Evolutionary conservation across 2,113 vertebrate genomes (phyloP).

Genomic region (Ciconia maguari): DNA sequence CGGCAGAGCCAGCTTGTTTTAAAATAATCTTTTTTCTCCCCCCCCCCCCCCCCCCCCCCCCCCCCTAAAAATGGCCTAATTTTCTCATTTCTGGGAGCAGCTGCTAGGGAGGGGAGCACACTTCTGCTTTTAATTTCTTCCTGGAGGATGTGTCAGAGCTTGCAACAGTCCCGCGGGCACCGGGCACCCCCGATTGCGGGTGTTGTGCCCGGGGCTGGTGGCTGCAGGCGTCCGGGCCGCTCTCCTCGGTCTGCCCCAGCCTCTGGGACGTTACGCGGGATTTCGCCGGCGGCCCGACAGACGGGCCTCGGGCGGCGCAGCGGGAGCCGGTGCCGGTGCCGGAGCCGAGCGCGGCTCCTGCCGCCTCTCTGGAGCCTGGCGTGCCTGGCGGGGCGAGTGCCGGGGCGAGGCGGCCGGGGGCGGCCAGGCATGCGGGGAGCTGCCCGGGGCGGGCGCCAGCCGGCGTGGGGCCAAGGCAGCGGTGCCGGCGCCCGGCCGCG

Average conservation of each 20-base stretch:
- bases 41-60: not conserved
- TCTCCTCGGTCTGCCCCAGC: not conserved
- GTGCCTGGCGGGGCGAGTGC: not conserved
- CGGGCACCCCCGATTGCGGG: rapidly evolving
- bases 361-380: not conserved
- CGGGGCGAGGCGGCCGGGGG: not conserved
- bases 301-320: not conserved
- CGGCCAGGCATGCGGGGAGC: not conserved
- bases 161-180: not conserved
- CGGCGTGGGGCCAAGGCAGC: not conserved
- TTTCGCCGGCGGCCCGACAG: not conserved
- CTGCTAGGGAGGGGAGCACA: not conserved
- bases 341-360: not conserved
- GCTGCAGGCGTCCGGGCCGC: not conserved
- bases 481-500: too few relatives aligned
- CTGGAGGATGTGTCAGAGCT: not conserved
- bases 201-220: not conserved
- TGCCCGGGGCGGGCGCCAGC: not conserved
- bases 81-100: not conserved
- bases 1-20: not conserved
- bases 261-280: rapidly evolving
- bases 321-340: not conserved
- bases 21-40: not conserved
- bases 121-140: not conserved
- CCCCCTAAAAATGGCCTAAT: not conserved